Evolutionary conservation across 2,113 vertebrate genomes (phyloP), one percentile per base, ranked within the genome.

Genomic region (Recurvirostra avosetta): DNA sequence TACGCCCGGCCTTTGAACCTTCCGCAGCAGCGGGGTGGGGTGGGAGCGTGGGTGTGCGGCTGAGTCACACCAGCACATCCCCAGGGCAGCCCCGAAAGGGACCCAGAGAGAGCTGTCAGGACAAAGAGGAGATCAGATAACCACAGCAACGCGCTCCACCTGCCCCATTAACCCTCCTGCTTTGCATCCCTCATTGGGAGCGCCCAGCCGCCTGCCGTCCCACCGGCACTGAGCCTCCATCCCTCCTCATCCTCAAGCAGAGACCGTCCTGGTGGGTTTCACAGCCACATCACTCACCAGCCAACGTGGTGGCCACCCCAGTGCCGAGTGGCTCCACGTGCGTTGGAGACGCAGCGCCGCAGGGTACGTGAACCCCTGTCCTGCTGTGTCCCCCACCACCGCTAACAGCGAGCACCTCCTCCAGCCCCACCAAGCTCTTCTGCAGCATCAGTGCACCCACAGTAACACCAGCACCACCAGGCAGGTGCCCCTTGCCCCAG

Each of bases 321-420:
- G 26, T 25, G 76, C 41, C 0, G 2, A 1, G 9, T 8, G 40
- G 22, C 11, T 62, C 16, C 63, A 7, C 1, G 0, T 1, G 8
- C 16, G 36, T 0, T n/a, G 67, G 67, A 34, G 43, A 15, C 13
- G 71, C n/a, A 32, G 43, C 0, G 5, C 22, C 2, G 3, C 43
- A 10, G 43, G 43, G 29, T 2, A 19, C 3, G 1, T 4, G 36
- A 14, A 15, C 13, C 65, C 25, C 26, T 6, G 3, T 11, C 17
- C 41, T 10, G 0, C 52, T 40, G 40, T 45, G 36, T 32, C 36
- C 61, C 61, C 41, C 13, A 2, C 11, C 2, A 1, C 63, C 2
- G 1, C 30, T 8, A 40, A 20, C 19, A 15, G 12, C 0, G 5
- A 56, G 22, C 67, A 22, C 11, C 50, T 73, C 45, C 45, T 67